Evolutionary conservation across 2,888 invertebrate species (phyloP).

Genomic region (Bellardia pandia): DNA sequence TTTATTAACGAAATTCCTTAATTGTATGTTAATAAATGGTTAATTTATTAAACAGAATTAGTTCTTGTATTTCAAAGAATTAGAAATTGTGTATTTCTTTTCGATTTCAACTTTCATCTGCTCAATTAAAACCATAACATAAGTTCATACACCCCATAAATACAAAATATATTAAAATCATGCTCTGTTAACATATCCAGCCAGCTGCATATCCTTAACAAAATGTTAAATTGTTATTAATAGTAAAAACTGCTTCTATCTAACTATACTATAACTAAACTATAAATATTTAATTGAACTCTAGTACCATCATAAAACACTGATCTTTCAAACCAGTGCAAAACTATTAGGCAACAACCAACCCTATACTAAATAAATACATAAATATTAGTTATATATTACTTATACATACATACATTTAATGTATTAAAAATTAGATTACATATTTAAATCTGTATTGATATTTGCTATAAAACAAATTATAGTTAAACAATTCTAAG

Average conservation of each 20-base stretch:
- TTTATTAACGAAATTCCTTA: constrained; percentile 9
- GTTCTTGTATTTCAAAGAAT: background rate
- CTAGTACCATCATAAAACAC: constrained; percentile 23
- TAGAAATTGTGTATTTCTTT: constrained; percentile 17
- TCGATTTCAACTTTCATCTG: background rate
- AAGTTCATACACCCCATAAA: background rate
- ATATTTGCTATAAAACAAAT: constrained; percentile 34
- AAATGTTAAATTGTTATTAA: constrained; percentile 48
- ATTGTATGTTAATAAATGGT: constrained; percentile 11
- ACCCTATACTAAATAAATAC: constrained; percentile 18
- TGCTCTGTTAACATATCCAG: constrained; percentile 68
- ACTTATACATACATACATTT: constrained; percentile 7
- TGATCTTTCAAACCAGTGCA: constrained; percentile 29
- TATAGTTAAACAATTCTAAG: constrained; percentile 39
- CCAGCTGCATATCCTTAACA: constrained; percentile 65
- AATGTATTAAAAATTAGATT: constrained; percentile 30
- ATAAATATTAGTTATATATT: background rate
- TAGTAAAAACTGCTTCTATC: constrained; percentile 45
- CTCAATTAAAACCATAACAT: background rate
- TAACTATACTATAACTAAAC: constrained; percentile 36
- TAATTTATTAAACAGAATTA: background rate
- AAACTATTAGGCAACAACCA: constrained; percentile 15
- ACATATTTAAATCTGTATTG: constrained; percentile 8
- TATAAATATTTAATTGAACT: constrained; percentile 18
- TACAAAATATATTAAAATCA: constrained; percentile 34